phyloP scores from a whole-genome alignment of 2,797 vertebrate species.

The Malacoctenus gilli region DNA sequence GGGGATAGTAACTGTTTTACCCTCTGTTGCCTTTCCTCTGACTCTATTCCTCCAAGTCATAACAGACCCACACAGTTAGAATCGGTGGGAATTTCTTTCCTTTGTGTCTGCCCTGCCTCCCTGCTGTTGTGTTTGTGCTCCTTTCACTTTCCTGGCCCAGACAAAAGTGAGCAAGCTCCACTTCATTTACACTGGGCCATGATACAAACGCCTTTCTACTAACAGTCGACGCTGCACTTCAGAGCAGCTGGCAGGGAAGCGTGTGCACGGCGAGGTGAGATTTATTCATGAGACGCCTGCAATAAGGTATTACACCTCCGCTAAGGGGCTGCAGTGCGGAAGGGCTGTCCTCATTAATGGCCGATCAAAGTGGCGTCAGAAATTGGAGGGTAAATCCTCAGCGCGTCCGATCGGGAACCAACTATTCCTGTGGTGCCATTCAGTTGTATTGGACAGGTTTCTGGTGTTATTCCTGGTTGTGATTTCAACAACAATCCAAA shows the following conservation, averaged over 20 bases:
- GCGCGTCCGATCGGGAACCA: conserved; percentile 38
- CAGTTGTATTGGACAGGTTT: conserved; percentile 12
- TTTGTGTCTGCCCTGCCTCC: no score
- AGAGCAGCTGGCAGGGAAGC: conserved; percentile 44
- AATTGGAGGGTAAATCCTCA: conserved; percentile 35
- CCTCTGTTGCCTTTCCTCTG: no score
- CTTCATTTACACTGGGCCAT: no score
- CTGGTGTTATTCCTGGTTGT: conserved; percentile 3
- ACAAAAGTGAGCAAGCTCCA: conserved; percentile 20
- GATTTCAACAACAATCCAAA: no score
- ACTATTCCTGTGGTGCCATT: conserved; percentile 33
- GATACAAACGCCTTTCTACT: conserved; percentile 50
- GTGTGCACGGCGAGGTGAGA: conserved; percentile 34
- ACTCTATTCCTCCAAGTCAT: no score
- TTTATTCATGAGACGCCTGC: conserved; percentile 61
- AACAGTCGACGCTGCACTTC: conserved; percentile 44
- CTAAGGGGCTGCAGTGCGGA: conserved; percentile 43
- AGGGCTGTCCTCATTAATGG: conserved; percentile 52
- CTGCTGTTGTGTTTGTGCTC: conserved; percentile 23
- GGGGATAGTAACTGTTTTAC: no score
- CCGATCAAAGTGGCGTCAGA: conserved; percentile 56
- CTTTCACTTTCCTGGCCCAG: conserved; percentile 16
- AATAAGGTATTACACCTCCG: conserved; percentile 53
- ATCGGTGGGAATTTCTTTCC: no score
- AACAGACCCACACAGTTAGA: no score